Evolutionary conservation across 2,113 vertebrate genomes (phyloP).

Genomic region (Menidia beryllina): DNA sequence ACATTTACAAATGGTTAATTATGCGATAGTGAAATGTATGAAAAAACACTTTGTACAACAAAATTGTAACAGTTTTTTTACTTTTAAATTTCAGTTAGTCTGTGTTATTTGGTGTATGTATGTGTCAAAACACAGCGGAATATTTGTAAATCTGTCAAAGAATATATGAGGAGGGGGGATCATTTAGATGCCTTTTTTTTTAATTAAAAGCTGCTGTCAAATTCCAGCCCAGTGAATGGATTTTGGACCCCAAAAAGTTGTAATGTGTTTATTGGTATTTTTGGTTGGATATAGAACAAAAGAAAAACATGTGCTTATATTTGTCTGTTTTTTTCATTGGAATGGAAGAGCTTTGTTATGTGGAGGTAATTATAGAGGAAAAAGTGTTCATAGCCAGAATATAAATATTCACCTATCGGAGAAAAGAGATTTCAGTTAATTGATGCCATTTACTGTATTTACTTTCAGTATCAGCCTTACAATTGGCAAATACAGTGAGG

Average conservation of each 20-base stretch:
- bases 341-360: no score
- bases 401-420: neutral
- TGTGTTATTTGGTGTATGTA: constrained; percentile 11
- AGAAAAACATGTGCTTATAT: no score
- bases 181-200: neutral
- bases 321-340: no score
- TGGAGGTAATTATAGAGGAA: no score
- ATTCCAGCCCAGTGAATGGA: neutral
- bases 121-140: constrained; percentile 13
- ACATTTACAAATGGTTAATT: neutral
- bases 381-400: no score
- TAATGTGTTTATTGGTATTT: neutral
- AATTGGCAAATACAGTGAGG: no score
- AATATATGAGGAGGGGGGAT: neutral
- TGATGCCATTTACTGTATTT: no score
- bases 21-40: constrained; percentile 3
- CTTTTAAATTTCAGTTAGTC: neutral
- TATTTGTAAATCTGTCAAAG: constrained; percentile 36
- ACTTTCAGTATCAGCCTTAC: no score
- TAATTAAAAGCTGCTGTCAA: constrained; percentile 7
- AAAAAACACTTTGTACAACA: neutral
- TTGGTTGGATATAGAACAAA: no score
- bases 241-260: neutral
- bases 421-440: no score
- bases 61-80: constrained; percentile 3